Percentiles rank a stretch among this genome's conserved stretches.
Evolutionary conservation across 2,888 invertebrate species (phyloP).

Genomic region (Lithophane ornitopus): DNA sequence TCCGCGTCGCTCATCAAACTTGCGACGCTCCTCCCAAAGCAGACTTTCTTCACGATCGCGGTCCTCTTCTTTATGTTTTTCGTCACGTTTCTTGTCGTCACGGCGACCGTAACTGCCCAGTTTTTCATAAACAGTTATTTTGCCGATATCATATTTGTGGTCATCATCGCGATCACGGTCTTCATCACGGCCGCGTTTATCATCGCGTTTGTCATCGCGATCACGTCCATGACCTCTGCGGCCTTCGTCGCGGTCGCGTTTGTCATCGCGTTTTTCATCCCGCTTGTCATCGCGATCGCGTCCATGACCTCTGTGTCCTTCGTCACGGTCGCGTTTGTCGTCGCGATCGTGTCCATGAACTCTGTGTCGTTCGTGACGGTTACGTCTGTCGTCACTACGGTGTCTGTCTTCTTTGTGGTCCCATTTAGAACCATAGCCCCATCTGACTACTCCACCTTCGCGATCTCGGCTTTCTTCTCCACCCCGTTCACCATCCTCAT

Average conservation of each 20-base stretch:
- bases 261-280: constrained; percentile 27
- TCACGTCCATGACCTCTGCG: constrained; percentile 15
- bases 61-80: constrained; percentile 38
- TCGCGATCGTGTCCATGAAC: not conserved
- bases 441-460: constrained; percentile 38
- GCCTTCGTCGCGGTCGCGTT: constrained; percentile 24
- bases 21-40: constrained; percentile 47
- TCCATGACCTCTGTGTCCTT: constrained; percentile 19
- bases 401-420: constrained; percentile 33
- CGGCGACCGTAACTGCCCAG: constrained; percentile 46
- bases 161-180: constrained; percentile 14
- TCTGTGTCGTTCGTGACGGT: constrained; percentile 34
- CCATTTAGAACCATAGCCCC: constrained; percentile 55
- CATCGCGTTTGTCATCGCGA: constrained; percentile 20
- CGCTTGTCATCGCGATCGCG: constrained; percentile 29
- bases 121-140: constrained; percentile 24
- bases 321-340: constrained; percentile 18
- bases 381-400: constrained; percentile 11
- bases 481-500: constrained; percentile 22
- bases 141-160: constrained; percentile 20
- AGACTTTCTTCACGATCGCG: constrained; percentile 52
- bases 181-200: constrained; percentile 16
- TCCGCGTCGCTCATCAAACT: constrained; percentile 49
- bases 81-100: constrained; percentile 32
- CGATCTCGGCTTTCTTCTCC: constrained; percentile 43